Evolutionary conservation across 2,797 vertebrate species (phyloP), one percentile per base, ranked within the genome.

Genomic region (Chrosomus eos): DNA sequence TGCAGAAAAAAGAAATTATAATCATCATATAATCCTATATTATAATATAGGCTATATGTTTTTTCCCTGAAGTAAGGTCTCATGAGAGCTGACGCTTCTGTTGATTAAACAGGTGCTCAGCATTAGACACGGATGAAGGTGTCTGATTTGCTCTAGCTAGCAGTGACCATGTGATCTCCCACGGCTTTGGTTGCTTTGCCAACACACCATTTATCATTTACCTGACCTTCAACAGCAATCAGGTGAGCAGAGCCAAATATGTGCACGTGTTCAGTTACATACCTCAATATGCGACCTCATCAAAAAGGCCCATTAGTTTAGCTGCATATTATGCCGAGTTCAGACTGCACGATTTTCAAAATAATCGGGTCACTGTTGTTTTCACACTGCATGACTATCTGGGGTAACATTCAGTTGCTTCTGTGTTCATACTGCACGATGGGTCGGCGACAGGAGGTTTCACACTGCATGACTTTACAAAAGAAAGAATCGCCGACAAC

Each of bases 31-130:
- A 7, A 53, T 23, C 5, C 7, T 11, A 48, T 10, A 11, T 40
- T 13, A 23, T 38, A 19, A 21, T 10, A 38, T 18, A 45, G 45
- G 45, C 4, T 53, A 51, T 28, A 51, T 31, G 21, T 36, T 74
- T 33, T 71, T 4, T 7, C 0, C 21, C 73, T 38, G 31, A 55
- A 81, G 78, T 71, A 70, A 55, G 48, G 45, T 81, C 79, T 81
- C 66, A 23, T 55, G 33, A 70, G 66, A 81, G 79, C 79, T 71
- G 31, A 58, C 1, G 23, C 66, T 55, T 40, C 45, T 66, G 71
- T 74, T 66, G 43, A 83, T 83, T 67, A 53, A 83, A 83, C 81
- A 83, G 71, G 74, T 66, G 58, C 31, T 67, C 21, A 40, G 82
- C 60, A 77, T 78, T 84, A 84, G 33, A 43, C 36, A 70, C 13